A percentile compares a stretch with the other conserved stretches of the same genome.
Evolutionary conservation across 92 coral and sea anemone species (phyloP).

Genomic region (Parazoanthus atlanticus): DNA sequence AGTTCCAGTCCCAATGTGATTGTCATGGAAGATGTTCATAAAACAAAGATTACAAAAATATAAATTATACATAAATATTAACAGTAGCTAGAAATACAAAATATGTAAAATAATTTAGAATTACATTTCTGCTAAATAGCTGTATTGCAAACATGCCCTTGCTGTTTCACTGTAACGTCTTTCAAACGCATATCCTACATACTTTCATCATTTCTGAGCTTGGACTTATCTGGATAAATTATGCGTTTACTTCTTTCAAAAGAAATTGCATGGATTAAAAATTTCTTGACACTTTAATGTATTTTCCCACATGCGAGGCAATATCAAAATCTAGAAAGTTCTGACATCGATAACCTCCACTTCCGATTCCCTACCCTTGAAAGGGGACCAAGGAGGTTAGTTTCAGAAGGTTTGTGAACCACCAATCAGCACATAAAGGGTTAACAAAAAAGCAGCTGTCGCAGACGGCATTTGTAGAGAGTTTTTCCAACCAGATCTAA

Average conservation of each 20-base stretch:
- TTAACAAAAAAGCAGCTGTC: no score
- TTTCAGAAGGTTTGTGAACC: background rate
- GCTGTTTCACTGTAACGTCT: background rate
- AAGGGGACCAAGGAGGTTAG: no score
- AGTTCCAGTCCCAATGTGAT: no score
- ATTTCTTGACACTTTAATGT: background rate
- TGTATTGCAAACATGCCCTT: background rate
- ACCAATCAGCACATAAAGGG: background rate
- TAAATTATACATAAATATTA: no score
- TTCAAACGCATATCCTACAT: background rate
- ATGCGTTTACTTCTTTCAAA: no score
- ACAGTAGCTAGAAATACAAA: no score
- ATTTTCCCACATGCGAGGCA: background rate
- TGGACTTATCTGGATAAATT: background rate
- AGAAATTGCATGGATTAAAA: background rate
- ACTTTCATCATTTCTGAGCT: no score
- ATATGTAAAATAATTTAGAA: no score
- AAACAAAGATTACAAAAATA: background rate
- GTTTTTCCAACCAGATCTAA: no score
- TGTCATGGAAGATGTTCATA: no score
- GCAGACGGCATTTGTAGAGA: no score
- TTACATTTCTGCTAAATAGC: background rate
- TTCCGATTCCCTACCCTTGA: background rate
- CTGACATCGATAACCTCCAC: background rate
- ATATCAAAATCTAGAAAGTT: background rate